phyloP scores from a whole-genome alignment of 1,140 invertebrate genomes.

The Muscidifurax raptorellus region DNA sequence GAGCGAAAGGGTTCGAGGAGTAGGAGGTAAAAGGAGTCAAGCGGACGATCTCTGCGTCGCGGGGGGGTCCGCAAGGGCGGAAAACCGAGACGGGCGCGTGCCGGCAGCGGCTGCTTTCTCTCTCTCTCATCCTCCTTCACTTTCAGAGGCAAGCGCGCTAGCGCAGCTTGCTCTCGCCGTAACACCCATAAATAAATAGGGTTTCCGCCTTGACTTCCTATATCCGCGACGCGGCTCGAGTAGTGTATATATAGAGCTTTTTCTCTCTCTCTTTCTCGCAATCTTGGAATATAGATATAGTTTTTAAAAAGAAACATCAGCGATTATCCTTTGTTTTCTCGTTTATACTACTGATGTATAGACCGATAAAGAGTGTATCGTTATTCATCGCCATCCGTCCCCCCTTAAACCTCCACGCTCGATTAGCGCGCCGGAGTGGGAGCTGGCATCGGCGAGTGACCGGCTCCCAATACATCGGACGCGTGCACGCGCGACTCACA shows the following conservation, averaged over 20 bases:
- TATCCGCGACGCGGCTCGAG: too few species aligned
- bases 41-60: constrained; percentile 43
- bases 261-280: constrained; percentile 25
- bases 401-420: not conserved
- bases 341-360: not conserved
- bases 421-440: not conserved
- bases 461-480: not conserved
- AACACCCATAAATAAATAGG: constrained; percentile 73
- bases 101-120: constrained; percentile 49
- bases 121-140: constrained; percentile 63
- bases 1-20: constrained; percentile 46
- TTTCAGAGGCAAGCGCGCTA: constrained; percentile 55
- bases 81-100: constrained; percentile 65
- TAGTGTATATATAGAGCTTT: constrained; percentile 10
- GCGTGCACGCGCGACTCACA: too few species aligned
- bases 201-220: constrained; percentile 68
- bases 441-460: not conserved
- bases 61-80: constrained; percentile 25
- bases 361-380: too few species aligned
- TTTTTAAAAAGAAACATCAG: too few species aligned
- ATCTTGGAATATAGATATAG: not conserved
- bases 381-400: too few species aligned
- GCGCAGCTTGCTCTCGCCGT: constrained; percentile 54
- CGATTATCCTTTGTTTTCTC: not conserved
- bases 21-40: constrained; percentile 56